Percentiles rank a stretch among this genome's conserved stretches.
phyloP scores from a whole-genome alignment of 2,797 vertebrate species.

The Hybognathus amarus region DNA sequence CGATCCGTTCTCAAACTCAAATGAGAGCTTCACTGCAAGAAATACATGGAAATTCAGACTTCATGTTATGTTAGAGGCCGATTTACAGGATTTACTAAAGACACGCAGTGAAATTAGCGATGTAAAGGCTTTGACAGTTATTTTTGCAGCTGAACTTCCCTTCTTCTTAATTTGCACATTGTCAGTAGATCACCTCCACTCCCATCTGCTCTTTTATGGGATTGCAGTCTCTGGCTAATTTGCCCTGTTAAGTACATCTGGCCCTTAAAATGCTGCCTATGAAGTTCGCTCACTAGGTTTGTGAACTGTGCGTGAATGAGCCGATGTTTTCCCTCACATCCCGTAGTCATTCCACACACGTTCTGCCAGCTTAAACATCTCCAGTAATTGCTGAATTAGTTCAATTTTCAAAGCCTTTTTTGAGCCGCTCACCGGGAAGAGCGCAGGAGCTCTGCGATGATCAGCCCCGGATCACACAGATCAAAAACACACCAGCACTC shows the following conservation, averaged over 20 bases:
- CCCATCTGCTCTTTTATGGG: neutral
- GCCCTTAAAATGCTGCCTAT: neutral
- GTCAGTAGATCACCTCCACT: neutral
- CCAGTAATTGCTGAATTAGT: conserved; percentile 70
- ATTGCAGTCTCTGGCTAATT: neutral
- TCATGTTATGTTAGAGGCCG: no score
- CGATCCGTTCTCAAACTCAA: neutral
- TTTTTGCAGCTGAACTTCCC: no score
- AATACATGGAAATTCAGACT: neutral
- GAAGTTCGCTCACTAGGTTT: neutral
- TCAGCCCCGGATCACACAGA: conserved; percentile 59
- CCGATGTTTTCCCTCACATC: neutral
- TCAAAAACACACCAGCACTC: conserved; percentile 56
- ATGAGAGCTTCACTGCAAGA: neutral
- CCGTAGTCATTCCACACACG: conserved; percentile 60
- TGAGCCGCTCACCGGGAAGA: conserved; percentile 59
- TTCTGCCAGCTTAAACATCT: conserved; percentile 59
- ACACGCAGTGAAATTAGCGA: no score
- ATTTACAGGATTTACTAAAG: no score
- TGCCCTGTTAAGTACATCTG: neutral
- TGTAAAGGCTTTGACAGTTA: no score
- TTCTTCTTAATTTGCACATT: no score
- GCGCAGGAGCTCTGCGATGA: conserved; percentile 11
- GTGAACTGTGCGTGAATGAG: neutral
- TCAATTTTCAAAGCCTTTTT: conserved; percentile 68